Percentiles rank a stretch among this genome's conserved stretches.
phyloP scores from a whole-genome alignment of 1,140 invertebrate species.

The Cataglyphis hispanica region DNA sequence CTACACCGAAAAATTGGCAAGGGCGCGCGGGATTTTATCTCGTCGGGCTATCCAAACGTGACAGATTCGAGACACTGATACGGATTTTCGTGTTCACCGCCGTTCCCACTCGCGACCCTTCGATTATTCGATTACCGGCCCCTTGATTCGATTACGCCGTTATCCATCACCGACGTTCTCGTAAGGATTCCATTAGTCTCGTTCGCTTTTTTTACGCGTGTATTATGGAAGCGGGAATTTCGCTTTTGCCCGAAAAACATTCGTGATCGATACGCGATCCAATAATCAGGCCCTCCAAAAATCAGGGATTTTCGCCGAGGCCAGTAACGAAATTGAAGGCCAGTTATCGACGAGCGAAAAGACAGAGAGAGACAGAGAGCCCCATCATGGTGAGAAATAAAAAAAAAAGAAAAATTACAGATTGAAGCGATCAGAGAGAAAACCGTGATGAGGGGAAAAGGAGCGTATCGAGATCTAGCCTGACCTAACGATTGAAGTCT shows the following conservation, averaged over 20 bases:
- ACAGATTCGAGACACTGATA: slow-evolving; percentile 4
- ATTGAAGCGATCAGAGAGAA: slow-evolving; percentile 49
- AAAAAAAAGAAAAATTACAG: slow-evolving; percentile 55
- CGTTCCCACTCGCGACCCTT: background rate
- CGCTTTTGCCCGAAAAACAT: slow-evolving; percentile 7
- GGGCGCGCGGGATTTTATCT: slow-evolving; percentile 51
- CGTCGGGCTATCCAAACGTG: background rate
- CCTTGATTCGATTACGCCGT: slow-evolving; percentile 40
- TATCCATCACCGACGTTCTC: slow-evolving; percentile 37
- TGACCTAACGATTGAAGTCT: slow-evolving; percentile 46
- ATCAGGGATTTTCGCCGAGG: slow-evolving; percentile 66
- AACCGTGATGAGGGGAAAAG: background rate
- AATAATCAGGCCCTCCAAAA: slow-evolving; percentile 67
- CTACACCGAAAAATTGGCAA: slow-evolving; percentile 66
- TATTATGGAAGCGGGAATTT: slow-evolving; percentile 37
- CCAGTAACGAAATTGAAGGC: slow-evolving; percentile 71
- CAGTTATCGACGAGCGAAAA: slow-evolving; percentile 71
- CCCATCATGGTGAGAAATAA: slow-evolving; percentile 63
- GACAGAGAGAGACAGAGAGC: background rate
- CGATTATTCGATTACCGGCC: background rate
- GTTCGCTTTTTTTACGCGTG: slow-evolving; percentile 19
- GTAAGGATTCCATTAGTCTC: slow-evolving; percentile 30
- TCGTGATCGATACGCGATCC: slow-evolving; percentile 63
- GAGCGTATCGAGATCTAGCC: slow-evolving; percentile 7
- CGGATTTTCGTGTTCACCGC: background rate